These are phyloP conservation scores for Hydropsyche tenuis DNA, from an alignment of 1,140 invertebrate genomes.

Conservation along the genomic window DNA sequence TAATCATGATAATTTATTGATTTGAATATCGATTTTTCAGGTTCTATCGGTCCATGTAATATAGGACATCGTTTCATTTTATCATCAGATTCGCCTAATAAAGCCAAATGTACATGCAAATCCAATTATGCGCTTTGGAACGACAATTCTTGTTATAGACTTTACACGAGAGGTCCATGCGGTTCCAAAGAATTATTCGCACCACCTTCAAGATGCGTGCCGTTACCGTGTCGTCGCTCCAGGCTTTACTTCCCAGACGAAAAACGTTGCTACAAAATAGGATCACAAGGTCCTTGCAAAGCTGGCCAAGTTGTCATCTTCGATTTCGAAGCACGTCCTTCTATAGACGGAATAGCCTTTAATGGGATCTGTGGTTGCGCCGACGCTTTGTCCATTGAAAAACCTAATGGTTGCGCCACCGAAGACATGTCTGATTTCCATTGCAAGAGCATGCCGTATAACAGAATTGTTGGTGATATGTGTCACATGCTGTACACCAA, in stretches of 20 bases:
- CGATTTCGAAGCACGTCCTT: constrained; percentile 76
- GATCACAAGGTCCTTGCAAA: constrained; percentile 74
- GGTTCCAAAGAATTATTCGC: constrained; percentile 69
- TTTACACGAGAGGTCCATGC: constrained; percentile 80
- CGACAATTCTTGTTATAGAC: constrained; percentile 74
- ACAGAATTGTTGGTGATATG: constrained; percentile 66
- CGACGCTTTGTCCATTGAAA: constrained; percentile 53
- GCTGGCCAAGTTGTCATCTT: constrained; percentile 75
- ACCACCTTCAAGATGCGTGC: constrained; percentile 66
- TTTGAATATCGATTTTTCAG: constrained; percentile 54
- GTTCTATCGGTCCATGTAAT: constrained; percentile 72
- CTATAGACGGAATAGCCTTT: constrained; percentile 80
- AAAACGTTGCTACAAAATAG: constrained; percentile 76
- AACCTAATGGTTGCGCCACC: constrained; percentile 53
- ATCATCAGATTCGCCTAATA: constrained; percentile 54
- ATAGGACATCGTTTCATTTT: constrained; percentile 72
- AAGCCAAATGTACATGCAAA: constrained; percentile 72
- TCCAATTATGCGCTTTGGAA: constrained; percentile 71
- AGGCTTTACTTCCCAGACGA: constrained; percentile 76
- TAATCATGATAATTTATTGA: not conserved
- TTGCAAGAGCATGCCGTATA: constrained; percentile 58
- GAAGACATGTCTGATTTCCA: constrained; percentile 50
- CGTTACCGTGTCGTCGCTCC: constrained; percentile 73
- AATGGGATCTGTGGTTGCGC: constrained; percentile 79
- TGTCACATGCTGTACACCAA: constrained; percentile 77